Evolutionary conservation across 1,140 invertebrate genomes (phyloP), one percentile per base, ranked within the genome.

Genomic region (Linepithema humile): DNA sequence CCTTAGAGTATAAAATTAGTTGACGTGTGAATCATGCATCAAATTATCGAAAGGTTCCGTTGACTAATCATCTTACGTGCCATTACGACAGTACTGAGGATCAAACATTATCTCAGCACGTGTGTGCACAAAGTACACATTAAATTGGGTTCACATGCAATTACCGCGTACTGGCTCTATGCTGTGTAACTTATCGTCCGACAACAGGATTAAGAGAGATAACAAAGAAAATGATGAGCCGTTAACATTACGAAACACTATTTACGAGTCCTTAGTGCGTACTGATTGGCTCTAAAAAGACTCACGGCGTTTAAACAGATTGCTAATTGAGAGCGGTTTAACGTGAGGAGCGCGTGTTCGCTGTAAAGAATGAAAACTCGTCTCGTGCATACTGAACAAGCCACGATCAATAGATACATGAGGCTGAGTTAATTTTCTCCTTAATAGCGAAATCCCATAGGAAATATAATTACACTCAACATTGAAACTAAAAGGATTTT

Each of bases 231-330:
- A 48, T 74, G 43, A 60, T 10, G 60, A 77, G 35, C 6, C 73
- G 26, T 53, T 40, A 53, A 48, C 62, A 48, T 5, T 26, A 55
- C 57, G 17, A 65, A 73, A 83, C 23, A 53, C 45, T 62, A 70
- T 64, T 77, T 84, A 35, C 65, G 6, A 77, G 38, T 65, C 65
- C 78, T 86, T 77, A 77, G 53, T 67, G 45, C 69, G 23, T 73
- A 65, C 40, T 55, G 73, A 84, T 84, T 77, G 73, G 2, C 17
- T 50, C 45, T 65, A 59, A 72, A 84, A 78, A 78, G 82, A 9
- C 23, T 20, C 48, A 2, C 45, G 20, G 35, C 55, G 65, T 9
- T 57, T 72, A 75, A 83, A 69, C 40, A 55, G 23, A 84, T n/a
- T 26, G 20, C 2, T 78, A 59, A 77, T 84, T 57, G 45, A 70